These are phyloP conservation scores for Drosophila leontia DNA, from an alignment of 1,140 invertebrate species.

Conservation along the genomic window DNA sequence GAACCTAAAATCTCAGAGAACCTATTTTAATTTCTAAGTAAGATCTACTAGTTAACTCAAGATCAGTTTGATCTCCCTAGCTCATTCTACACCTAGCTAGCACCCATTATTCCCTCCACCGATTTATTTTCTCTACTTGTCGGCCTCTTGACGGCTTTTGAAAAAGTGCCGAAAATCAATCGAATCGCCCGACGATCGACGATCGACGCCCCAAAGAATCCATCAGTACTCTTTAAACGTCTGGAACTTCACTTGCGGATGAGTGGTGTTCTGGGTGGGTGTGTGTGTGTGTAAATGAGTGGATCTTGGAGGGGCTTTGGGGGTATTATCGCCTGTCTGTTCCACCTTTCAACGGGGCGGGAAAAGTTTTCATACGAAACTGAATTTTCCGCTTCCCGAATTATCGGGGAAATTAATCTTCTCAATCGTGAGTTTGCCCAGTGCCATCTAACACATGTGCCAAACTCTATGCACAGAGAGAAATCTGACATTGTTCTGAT, in stretches of 20 bases:
- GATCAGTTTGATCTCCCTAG: neutral
- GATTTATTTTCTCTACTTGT: constrained; percentile 48
- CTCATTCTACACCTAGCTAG: neutral
- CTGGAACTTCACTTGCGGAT: constrained; percentile 45
- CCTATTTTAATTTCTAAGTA: too few species aligned
- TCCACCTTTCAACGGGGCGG: constrained; percentile 70
- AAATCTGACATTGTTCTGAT: too few species aligned
- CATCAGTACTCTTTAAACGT: constrained; percentile 58
- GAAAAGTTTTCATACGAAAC: constrained; percentile 53
- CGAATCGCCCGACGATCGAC: constrained; percentile 63
- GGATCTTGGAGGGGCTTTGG: neutral
- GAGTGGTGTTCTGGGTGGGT: neutral
- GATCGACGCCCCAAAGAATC: constrained; percentile 46
- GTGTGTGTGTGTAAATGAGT: neutral
- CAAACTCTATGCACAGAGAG: constrained; percentile 46
- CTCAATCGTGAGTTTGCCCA: constrained; percentile 72
- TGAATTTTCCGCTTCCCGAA: constrained; percentile 50
- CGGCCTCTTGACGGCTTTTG: constrained; percentile 58
- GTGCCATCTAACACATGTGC: constrained; percentile 70
- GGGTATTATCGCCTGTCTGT: constrained; percentile 35
- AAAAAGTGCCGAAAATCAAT: constrained; percentile 72
- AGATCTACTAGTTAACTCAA: neutral
- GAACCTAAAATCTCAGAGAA: neutral
- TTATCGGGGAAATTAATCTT: constrained; percentile 79
- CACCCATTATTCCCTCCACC: constrained; percentile 5